These are phyloP conservation scores for Telmatherina bonti DNA, from an alignment of 2,797 vertebrate species.

Conservation along the genomic window DNA sequence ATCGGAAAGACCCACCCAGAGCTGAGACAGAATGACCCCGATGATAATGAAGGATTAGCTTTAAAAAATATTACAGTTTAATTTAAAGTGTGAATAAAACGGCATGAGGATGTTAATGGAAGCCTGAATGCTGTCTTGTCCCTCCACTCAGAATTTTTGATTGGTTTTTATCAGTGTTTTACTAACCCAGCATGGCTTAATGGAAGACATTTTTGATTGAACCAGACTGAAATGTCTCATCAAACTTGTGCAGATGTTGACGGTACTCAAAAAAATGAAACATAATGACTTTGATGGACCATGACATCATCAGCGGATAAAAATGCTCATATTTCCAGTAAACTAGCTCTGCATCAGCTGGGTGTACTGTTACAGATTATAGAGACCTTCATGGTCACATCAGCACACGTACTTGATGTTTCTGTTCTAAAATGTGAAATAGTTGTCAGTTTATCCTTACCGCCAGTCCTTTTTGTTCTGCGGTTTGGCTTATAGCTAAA, in stretches of 20 bases:
- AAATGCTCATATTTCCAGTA: neutral
- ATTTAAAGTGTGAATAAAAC: conserved; percentile 63
- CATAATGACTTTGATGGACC: neutral
- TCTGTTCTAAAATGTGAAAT: neutral
- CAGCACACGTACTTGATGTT: neutral
- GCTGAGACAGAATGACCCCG: conserved; percentile 62
- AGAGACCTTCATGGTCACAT: neutral
- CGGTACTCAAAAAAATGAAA: neutral
- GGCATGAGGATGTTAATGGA: conserved; percentile 39
- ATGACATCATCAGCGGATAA: neutral
- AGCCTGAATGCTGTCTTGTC: conserved; percentile 23
- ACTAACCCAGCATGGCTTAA: neutral
- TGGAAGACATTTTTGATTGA: neutral
- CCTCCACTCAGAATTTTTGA: conserved; percentile 35
- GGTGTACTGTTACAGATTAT: neutral
- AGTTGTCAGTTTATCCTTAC: neutral
- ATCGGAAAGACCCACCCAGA: conserved; percentile 55
- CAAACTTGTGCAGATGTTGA: neutral
- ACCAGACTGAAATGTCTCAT: conserved; percentile 11
- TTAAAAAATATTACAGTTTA: conserved; percentile 42
- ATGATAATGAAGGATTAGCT: conserved; percentile 66
- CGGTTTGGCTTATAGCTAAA: neutral
- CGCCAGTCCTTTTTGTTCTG: neutral
- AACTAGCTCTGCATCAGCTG: neutral
- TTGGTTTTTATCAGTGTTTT: conserved; percentile 27